Evolutionary conservation across 2,888 invertebrate genomes (phyloP).

Genomic region (Dioctria rufipes): DNA sequence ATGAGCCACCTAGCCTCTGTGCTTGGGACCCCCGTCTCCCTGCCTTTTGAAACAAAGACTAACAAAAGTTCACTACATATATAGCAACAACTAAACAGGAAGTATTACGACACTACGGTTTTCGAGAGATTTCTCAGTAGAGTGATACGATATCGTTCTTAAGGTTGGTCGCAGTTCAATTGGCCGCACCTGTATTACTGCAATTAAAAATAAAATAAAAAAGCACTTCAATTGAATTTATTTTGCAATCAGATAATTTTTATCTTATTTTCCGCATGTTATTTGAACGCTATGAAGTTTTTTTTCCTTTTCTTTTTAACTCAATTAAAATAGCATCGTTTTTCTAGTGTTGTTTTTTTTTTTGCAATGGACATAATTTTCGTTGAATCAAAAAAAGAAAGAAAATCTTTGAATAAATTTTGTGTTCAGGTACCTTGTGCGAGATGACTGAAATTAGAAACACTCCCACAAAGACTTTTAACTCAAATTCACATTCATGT

Average conservation of each 20-base stretch:
- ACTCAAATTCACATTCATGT: slow-evolving; percentile 34
- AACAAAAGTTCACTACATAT: too few species aligned
- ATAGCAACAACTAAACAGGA: too few species aligned
- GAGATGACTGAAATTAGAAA: slow-evolving; percentile 28
- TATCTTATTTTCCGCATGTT: not conserved
- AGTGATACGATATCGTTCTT: too few species aligned
- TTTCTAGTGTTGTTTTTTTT: slow-evolving; percentile 1
- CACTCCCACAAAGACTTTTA: slow-evolving; percentile 27
- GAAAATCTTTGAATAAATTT: slow-evolving; percentile 4
- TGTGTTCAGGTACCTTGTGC: slow-evolving; percentile 1
- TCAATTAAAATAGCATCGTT: not conserved
- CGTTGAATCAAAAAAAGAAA: not conserved
- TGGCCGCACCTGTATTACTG: too few species aligned
- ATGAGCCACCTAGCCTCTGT: too few species aligned
- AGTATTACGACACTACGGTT: too few species aligned
- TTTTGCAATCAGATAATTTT: not conserved
- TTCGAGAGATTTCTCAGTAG: too few species aligned
- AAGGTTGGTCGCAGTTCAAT: too few species aligned
- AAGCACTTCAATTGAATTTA: not conserved
- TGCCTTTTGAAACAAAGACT: too few species aligned
- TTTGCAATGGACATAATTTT: not conserved
- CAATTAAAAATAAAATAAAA: not conserved
- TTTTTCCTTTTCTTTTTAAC: not conserved
- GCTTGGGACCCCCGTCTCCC: too few species aligned
- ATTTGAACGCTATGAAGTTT: not conserved